Evolutionary conservation across 1,140 invertebrate genomes (phyloP), one percentile per base, ranked within the genome.

Genomic region (Bombus sibiricus): DNA sequence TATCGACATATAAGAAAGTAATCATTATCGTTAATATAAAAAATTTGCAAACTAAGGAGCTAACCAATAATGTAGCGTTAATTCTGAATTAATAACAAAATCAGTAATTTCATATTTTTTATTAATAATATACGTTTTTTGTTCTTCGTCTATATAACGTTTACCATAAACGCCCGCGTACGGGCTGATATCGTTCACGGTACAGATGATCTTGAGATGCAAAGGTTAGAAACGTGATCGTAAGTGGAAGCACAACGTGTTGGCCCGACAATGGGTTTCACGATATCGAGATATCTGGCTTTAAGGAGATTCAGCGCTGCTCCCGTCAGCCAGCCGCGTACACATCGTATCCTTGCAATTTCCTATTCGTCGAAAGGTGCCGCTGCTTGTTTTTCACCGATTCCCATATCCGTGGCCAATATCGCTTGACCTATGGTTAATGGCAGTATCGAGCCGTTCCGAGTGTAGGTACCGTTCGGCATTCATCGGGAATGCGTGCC

Each of bases 211-310:
- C 75, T 62, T 32, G n/a, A n/a, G 32, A 53, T 79, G 47, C 66
- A 84, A 66, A 74, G 77, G 83, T 73, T 73, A 43, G 28, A 34
- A 81, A 81, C 78, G 68, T 75, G 79, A 77, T 86, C 62, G 83
- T 57, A 57, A 81, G 83, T 81, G 57, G 72, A 87, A 64, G 43
- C 41, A 57, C 39, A 37, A 28, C 72, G 57, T 34, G 53, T 32
- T 39, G 47, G 66, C 32, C 89, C 72, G 73, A 78, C 76, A 81
- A 91, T 90, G 83, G 81, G 72, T 81, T 78, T 68, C 72, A 81
- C 78, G 88, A 92, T 92, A 93, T 92, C 91, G 91, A 85, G 88
- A 93, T 93, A 93, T 92, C 92, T 84, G 85, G 86, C 92, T 92
- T 93, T 92, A 93, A 93, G 89, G 78, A 87, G 86, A 68, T 79